Evolutionary conservation across 2,113 vertebrate genomes (phyloP), one percentile per base, ranked within the genome.

Genomic region (Okapia johnstoni): DNA sequence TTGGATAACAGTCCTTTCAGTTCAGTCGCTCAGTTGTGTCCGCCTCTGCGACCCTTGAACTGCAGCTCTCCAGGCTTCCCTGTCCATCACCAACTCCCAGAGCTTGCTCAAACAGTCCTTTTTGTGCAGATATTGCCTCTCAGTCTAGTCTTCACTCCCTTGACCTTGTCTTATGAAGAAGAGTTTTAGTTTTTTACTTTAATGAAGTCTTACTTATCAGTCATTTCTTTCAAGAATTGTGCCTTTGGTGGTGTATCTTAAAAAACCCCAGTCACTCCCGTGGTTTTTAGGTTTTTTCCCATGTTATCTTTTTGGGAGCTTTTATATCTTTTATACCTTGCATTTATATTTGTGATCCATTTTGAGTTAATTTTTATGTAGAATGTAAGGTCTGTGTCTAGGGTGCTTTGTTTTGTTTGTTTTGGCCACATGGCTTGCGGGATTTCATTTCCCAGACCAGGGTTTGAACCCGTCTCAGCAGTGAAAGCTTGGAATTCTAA

Each of bases 331-430:
- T 40, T 40, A 50, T 76, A 55, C 76, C 17, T 88, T 88, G 70
- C 36, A 21, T 76, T 88, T 76, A 76, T 52, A 40, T 89, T 52
- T 89, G 50, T 76, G 52, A 89, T 55, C 63, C 50, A 9, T 76
- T 88, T 70, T 76, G 63, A 55, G 50, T 89, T 73, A 55, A 55
- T 88, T 89, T 88, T 76, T 28, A 2, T 87, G 85, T 66, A 36
- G 46, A 21, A 33, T 66, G 30, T 87, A 50, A 52, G 21, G 30
- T 63, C 43, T 50, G 19, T 63, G 60, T 36, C 46, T 66, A 87
- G 63, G 46, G 23, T 87, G 30, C 33, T 21, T 81, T 43, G 2
- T 40, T 83, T 57, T 84, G 33, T 50, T 66, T 66, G 9, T 54
- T 40, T 25, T 14, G 63, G n/a, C n/a, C 63, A 11, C 9, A 0